These are phyloP conservation scores for Isaurus tuberculatus DNA, from an alignment of 92 coral and sea anemone genomes.

Conservation along the genomic window DNA sequence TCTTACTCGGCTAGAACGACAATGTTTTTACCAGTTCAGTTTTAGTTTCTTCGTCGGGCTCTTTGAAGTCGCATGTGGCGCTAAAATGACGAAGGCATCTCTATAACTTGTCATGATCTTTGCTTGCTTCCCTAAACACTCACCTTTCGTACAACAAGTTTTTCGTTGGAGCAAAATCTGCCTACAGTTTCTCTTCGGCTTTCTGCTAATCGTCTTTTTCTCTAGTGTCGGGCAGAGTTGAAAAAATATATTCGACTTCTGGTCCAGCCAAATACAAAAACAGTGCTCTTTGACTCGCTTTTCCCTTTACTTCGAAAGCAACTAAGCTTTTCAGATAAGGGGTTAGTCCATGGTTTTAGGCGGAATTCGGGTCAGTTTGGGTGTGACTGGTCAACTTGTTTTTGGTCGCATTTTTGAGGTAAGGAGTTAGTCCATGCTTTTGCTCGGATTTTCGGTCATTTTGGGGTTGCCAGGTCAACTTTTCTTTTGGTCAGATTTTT, in stretches of 20 bases:
- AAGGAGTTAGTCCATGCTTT: too few relatives aligned
- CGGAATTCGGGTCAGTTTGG: too few relatives aligned
- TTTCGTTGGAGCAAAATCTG: constrained; percentile 13
- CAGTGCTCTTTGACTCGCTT: constrained; percentile 17
- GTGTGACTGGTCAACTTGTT: too few relatives aligned
- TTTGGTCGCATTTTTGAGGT: too few relatives aligned
- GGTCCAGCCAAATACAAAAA: constrained; percentile 10
- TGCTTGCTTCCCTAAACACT: constrained; percentile 26
- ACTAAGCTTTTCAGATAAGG: too few relatives aligned
- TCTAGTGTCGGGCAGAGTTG: constrained; percentile 37
- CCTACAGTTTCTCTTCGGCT: constrained; percentile 23
- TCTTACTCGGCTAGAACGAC: constrained; percentile 23
- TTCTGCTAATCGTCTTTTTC: constrained; percentile 26
- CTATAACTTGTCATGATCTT: constrained; percentile 22
- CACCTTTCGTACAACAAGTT: constrained; percentile 22
- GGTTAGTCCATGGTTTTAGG: too few relatives aligned
- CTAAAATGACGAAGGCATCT: constrained; percentile 19
- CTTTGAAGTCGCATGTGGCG: constrained; percentile 28
- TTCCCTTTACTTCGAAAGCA: constrained; percentile 7
- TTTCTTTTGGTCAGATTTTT: too few relatives aligned
- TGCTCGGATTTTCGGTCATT: too few relatives aligned
- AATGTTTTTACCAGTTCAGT: constrained; percentile 10
- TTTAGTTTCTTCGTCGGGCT: constrained; percentile 26
- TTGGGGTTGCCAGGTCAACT: too few relatives aligned
- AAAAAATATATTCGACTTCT: constrained; percentile 21